phyloP scores from a whole-genome alignment of 2,797 vertebrate genomes.

The Tachyglossus aculeatus region DNA sequence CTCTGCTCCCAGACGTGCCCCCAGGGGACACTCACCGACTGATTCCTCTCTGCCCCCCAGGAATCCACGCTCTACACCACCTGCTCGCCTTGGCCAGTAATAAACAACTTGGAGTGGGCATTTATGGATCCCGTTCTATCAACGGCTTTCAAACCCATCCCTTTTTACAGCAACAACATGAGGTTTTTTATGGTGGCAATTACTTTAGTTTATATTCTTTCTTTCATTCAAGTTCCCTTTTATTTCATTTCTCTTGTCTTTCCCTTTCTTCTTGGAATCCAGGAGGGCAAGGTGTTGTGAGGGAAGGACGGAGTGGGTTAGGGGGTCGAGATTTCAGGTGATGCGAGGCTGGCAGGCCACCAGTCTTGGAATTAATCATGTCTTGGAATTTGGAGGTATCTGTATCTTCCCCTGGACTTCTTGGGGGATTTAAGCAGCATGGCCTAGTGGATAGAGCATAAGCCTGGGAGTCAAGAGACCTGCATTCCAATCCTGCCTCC shows the following conservation, averaged over 20 bases:
- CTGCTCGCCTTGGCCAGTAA: not conserved
- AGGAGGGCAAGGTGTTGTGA: too few relatives aligned
- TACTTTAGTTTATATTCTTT: slow-evolving; percentile 72
- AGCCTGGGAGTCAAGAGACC: too few relatives aligned
- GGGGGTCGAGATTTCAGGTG: too few relatives aligned
- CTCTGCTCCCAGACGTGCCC: accelerated
- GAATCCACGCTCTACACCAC: slow-evolving; percentile 51
- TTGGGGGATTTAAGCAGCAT: too few relatives aligned
- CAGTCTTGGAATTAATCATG: too few relatives aligned
- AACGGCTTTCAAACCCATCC: slow-evolving; percentile 69
- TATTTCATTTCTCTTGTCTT: not conserved
- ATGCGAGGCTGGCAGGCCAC: too few relatives aligned
- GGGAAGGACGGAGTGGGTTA: too few relatives aligned
- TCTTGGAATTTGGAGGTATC: too few relatives aligned
- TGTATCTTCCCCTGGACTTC: too few relatives aligned
- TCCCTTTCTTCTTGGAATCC: too few relatives aligned
- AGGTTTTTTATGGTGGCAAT: slow-evolving; percentile 71
- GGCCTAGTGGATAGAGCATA: too few relatives aligned
- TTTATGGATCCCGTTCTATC: slow-evolving; percentile 77
- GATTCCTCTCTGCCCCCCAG: slow-evolving; percentile 33
- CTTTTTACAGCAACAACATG: slow-evolving; percentile 66
- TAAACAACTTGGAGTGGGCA: slow-evolving; percentile 61
- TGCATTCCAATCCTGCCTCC: too few relatives aligned
- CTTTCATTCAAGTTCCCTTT: slow-evolving; percentile 24
- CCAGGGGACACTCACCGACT: not conserved